A percentile compares a stretch with the other conserved stretches of the same genome.
These are phyloP conservation scores for Patella ulyssiponensis DNA, from an alignment of 2,888 invertebrate species.

Conservation along the genomic window DNA sequence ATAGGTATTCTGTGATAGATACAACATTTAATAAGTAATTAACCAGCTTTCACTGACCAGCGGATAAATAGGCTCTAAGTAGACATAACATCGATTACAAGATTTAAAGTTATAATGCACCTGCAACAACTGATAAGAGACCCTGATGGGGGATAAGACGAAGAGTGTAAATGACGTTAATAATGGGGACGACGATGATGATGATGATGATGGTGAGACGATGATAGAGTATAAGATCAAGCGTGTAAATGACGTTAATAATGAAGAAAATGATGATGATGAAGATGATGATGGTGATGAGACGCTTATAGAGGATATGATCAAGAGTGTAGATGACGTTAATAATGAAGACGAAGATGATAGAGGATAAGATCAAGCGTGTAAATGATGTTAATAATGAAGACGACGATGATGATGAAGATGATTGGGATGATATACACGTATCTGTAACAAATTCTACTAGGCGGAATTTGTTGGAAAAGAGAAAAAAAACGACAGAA, in stretches of 20 bases:
- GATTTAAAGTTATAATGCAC: too few relatives aligned
- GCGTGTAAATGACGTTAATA: background rate
- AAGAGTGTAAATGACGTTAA: slow-evolving; percentile 13
- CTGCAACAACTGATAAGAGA: too few relatives aligned
- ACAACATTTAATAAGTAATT: too few relatives aligned
- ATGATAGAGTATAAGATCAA: background rate
- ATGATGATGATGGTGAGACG: slow-evolving; percentile 8
- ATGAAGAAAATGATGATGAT: background rate
- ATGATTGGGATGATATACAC: slow-evolving; percentile 6
- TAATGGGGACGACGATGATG: slow-evolving; percentile 16
- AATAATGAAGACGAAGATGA: slow-evolving; percentile 18
- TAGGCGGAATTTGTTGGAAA: background rate
- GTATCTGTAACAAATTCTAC: background rate
- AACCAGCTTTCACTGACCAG: too few relatives aligned
- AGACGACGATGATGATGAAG: background rate
- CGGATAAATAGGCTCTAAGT: too few relatives aligned
- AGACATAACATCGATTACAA: too few relatives aligned
- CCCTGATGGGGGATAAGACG: background rate
- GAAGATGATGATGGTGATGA: background rate
- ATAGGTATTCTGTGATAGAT: too few relatives aligned
- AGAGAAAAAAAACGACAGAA: too few relatives aligned
- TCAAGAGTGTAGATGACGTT: background rate
- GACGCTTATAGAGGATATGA: background rate
- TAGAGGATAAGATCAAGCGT: background rate
- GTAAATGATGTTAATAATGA: background rate